Base-by-base conservation (phyloP, 2,888 invertebrate genomes). In the Lasioglossum vierecki region DNA sequence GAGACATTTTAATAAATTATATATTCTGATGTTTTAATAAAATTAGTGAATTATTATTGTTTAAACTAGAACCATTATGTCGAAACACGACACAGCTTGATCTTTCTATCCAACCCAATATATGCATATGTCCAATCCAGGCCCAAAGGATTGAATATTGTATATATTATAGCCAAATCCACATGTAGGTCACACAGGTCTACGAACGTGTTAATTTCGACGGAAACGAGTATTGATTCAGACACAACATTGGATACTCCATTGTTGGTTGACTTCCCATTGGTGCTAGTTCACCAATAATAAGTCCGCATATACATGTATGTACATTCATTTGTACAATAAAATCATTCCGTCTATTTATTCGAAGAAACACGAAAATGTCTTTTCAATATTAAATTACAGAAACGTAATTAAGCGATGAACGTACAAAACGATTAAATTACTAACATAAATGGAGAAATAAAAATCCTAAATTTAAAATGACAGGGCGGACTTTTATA, bases 221-320 rank as follows among this genome's bases (percentile, higher is more conserved):
- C 63, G 63, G 63, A 26, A 63, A 63, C 63, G 63, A 63, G 63
- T 63, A 63, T 63, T 63, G 63, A 63, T 63, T 63, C 63, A 63
- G 30, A 63, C 63, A 30, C 30, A 30, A 15, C 63, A 63, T 63
- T 63, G 30, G 63, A 30, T 63, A 15, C 15, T n/a, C 30, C 26
- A 30, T 53, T n/a, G 53, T 63, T 63, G 63, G 30, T 30, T 6
- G 26, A 15, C 15, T 53, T 53, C n/a, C n/a, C 53, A n/a, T 53
- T 22, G 53, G 53, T 9, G 9, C 15, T 15, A 4, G 26, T 63
- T 30, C 30, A 30, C 30, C 30, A 30, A 15, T 26, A 13, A 60
- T 26, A 60, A 60, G 1, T 26, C 26, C 30, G 5, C 26, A 26
- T 30, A 49, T 22, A 6, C 60, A 15, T 15, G 13, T 6, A 49